phyloP scores from a whole-genome alignment of 2,113 vertebrate species.

The Clarias magur region DNA sequence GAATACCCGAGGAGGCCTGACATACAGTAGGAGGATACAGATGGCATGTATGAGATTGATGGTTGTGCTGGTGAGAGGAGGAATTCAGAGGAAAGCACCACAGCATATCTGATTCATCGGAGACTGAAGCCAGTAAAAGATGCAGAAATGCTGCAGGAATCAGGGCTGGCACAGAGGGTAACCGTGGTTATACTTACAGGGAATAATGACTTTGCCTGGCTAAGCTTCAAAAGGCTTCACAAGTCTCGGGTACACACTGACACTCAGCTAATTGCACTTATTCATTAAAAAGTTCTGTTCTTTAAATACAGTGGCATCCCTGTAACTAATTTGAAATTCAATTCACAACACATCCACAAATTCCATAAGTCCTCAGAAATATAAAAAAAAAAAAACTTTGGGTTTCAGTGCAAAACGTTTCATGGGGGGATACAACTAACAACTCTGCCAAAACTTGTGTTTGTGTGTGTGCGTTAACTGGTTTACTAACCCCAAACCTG shows the following conservation, averaged over 20 bases:
- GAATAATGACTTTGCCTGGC: constrained; percentile 3
- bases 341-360: too few species aligned
- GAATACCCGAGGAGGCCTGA: background rate
- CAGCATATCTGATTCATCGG: constrained; percentile 79
- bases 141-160: constrained; percentile 64
- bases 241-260: background rate
- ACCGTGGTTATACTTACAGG: constrained; percentile 33
- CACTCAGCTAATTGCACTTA: background rate
- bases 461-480: too few species aligned
- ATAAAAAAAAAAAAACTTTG: too few species aligned
- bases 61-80: constrained; percentile 69
- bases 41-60: constrained; percentile 69
- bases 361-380: too few species aligned
- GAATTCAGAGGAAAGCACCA: constrained; percentile 77
- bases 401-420: too few species aligned
- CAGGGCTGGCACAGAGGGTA: constrained; percentile 67
- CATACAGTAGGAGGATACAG: constrained; percentile 44
- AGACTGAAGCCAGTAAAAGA: constrained; percentile 75
- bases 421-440: too few species aligned
- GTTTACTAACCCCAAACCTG: too few species aligned
- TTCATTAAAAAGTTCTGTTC: background rate
- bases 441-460: too few species aligned
- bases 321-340: background rate
- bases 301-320: background rate
- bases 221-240: background rate